phyloP scores from a whole-genome alignment of 2,797 vertebrate species.

The Pipistrellus kuhlii region DNA sequence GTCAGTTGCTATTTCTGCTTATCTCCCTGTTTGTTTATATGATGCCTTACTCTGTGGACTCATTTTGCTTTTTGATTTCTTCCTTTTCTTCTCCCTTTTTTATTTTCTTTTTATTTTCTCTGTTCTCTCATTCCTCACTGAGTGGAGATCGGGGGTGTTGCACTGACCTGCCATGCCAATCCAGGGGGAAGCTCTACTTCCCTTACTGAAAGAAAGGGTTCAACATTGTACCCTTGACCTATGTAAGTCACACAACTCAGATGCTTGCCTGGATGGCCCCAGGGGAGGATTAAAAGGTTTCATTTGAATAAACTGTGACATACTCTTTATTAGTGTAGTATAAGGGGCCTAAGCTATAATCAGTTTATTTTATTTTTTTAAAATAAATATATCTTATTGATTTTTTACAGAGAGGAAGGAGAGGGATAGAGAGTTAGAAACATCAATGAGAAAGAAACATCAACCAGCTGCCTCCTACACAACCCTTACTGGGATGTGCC shows the following conservation, averaged over 20 bases:
- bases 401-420: too few relatives aligned
- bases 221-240: not conserved
- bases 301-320: not conserved
- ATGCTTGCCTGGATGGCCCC: not conserved
- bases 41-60: not conserved
- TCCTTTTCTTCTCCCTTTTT: not conserved
- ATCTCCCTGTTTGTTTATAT: not conserved
- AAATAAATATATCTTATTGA: too few relatives aligned
- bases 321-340: not conserved
- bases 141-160: not conserved
- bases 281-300: not conserved
- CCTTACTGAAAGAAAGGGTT: not conserved
- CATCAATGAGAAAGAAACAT: too few relatives aligned
- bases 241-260: not conserved
- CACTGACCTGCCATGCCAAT: not conserved
- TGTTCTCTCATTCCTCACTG: not conserved
- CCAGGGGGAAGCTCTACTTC: not conserved
- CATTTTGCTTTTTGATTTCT: not conserved
- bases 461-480: too few relatives aligned
- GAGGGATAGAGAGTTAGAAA: too few relatives aligned
- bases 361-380: not conserved
- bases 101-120: not conserved
- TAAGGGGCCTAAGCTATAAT: not conserved
- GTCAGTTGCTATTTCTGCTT: conserved; percentile 34
- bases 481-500: too few relatives aligned